Evolutionary conservation across 2,113 vertebrate genomes (phyloP).

Genomic region (Neolamprologus modestus): DNA sequence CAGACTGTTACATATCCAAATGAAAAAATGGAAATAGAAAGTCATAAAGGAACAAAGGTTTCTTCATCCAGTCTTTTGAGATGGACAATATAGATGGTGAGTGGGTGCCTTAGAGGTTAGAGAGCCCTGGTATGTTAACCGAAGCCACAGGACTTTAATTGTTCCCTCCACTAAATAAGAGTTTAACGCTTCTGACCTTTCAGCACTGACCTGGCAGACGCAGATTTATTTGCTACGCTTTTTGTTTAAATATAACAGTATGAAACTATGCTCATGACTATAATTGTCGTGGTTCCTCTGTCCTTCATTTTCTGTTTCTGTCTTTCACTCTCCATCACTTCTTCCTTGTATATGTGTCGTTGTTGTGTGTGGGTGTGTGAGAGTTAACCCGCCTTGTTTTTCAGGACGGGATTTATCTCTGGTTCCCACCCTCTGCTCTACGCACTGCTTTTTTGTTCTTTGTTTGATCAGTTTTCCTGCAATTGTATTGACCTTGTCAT

Average conservation of each 20-base stretch:
- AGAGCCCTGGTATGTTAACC: not conserved
- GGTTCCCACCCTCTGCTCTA: not conserved
- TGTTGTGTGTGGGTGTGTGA: not conserved
- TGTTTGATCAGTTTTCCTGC: not conserved
- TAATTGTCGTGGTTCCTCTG: not conserved
- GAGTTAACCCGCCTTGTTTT: not conserved
- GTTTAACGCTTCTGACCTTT: not conserved
- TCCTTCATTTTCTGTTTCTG: not conserved
- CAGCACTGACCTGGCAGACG: not conserved
- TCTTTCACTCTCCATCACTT: not conserved
- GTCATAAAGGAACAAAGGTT: not conserved
- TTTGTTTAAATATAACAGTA: not conserved
- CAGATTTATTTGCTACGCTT: not conserved
- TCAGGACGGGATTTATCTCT: not conserved
- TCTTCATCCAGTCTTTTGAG: not conserved
- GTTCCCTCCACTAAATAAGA: not conserved
- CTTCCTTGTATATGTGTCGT: not conserved
- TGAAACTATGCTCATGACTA: not conserved
- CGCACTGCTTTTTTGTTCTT: not conserved
- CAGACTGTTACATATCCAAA: not conserved
- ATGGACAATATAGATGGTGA: not conserved
- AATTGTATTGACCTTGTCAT: not conserved
- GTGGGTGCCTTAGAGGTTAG: not conserved
- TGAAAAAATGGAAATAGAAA: not conserved
- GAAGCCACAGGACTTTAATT: not conserved